Conservation (phyloP, 2,888 invertebrate genomes). For the Tiliacea aurago region DNA sequence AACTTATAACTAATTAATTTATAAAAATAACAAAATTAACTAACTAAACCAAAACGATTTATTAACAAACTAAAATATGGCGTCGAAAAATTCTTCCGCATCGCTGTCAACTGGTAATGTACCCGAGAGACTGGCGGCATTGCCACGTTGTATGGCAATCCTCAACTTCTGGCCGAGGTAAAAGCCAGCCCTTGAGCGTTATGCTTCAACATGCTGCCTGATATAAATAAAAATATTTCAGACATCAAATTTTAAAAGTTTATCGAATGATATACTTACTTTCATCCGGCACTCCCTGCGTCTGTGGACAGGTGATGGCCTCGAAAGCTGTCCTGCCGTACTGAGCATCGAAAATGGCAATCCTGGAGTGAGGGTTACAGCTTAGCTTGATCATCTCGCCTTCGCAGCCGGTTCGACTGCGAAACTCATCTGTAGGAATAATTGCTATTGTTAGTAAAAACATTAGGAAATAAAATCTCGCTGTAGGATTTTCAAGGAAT, state of each 20-base stretch:
- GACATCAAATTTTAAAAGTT: not conserved
- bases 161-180: too few species aligned
- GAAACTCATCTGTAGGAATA: conserved; percentile 95
- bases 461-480: not conserved
- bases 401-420: conserved; percentile 96
- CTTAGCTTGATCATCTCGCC: conserved; percentile 95
- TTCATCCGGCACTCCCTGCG: conserved; percentile 94
- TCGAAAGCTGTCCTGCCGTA: conserved; percentile 96
- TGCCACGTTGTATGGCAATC: too few species aligned
- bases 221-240: too few species aligned
- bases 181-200: not conserved
- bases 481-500: too few species aligned
- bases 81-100: too few species aligned
- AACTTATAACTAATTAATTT: too few species aligned
- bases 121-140: too few species aligned
- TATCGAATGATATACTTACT: conserved; percentile 90
- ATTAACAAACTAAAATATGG: too few species aligned
- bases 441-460: not conserved
- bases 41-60: too few species aligned
- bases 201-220: not conserved
- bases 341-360: conserved; percentile 96
- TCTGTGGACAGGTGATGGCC: conserved; percentile 94
- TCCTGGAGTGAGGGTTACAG: conserved; percentile 95
- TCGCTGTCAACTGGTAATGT: too few species aligned
- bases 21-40: too few species aligned